Conservation (phyloP, 2,797 vertebrate genomes). For the Astyanax mexicanus region DNA sequence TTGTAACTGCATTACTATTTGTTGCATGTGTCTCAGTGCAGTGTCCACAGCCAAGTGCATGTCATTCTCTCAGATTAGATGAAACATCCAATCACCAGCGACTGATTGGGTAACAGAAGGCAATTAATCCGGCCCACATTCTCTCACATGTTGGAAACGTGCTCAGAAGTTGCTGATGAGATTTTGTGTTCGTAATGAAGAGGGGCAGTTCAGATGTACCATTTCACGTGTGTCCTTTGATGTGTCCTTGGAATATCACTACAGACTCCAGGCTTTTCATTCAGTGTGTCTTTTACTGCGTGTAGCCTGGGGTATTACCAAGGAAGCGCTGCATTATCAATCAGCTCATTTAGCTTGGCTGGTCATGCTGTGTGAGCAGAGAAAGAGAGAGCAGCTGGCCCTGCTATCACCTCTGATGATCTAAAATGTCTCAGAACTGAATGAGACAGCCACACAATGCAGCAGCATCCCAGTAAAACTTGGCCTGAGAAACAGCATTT, state of each 20-base stretch:
- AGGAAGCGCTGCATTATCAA: conserved; percentile 5
- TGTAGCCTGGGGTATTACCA: conserved; percentile 3
- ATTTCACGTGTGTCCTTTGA: conserved; percentile 21
- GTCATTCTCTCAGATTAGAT: conserved; percentile 47
- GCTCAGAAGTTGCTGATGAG: conserved; percentile 34
- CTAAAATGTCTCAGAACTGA: conserved; percentile 21
- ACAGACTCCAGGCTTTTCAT: not conserved
- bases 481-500: not conserved
- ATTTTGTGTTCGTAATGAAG: conserved; percentile 19
- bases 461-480: conserved; percentile 26
- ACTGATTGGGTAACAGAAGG: conserved; percentile 50
- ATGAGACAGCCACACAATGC: conserved; percentile 28
- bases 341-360: conserved; percentile 21
- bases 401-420: conserved; percentile 31
- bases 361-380: conserved; percentile 4
- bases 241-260: conserved; percentile 17
- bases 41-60: conserved; percentile 33
- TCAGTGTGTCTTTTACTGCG: not conserved
- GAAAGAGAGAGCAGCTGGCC: conserved; percentile 22
- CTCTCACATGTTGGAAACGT: conserved; percentile 38
- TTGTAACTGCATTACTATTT: conserved; percentile 33
- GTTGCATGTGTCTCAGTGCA: conserved; percentile 13
- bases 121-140: conserved; percentile 43
- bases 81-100: conserved; percentile 43
- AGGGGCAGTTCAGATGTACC: conserved; percentile 8